Percentiles rank a stretch among this genome's conserved stretches.
phyloP scores from a whole-genome alignment of 2,797 vertebrate genomes.

The Streptopelia turtur region DNA sequence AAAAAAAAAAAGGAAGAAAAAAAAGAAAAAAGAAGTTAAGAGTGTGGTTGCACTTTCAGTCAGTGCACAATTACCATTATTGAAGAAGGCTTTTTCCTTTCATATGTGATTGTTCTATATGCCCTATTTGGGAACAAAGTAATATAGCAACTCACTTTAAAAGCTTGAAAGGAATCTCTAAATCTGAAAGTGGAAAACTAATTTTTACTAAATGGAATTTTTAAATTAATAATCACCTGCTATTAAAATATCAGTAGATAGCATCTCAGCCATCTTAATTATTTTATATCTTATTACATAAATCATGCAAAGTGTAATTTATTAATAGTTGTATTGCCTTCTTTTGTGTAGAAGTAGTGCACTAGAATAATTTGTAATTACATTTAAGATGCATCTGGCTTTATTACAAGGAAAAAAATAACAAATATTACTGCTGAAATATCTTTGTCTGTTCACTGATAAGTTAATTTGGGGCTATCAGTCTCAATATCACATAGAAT shows the following conservation, averaged over 20 bases:
- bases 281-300: background rate
- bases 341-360: background rate
- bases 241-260: background rate
- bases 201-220: background rate
- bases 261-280: background rate
- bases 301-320: background rate
- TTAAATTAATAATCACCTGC: background rate
- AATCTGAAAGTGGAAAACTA: background rate
- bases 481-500: background rate
- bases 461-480: background rate
- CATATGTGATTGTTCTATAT: background rate
- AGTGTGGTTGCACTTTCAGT: background rate
- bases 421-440: background rate
- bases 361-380: background rate
- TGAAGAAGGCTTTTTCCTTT: constrained; percentile 5
- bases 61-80: background rate
- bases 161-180: background rate
- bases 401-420: background rate
- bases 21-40: background rate
- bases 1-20: background rate
- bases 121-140: background rate
- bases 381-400: background rate
- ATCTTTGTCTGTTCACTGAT: background rate
- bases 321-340: background rate
- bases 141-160: background rate